Evolutionary conservation across 2,888 invertebrate species (phyloP).

Genomic region (Eilema depressum): DNA sequence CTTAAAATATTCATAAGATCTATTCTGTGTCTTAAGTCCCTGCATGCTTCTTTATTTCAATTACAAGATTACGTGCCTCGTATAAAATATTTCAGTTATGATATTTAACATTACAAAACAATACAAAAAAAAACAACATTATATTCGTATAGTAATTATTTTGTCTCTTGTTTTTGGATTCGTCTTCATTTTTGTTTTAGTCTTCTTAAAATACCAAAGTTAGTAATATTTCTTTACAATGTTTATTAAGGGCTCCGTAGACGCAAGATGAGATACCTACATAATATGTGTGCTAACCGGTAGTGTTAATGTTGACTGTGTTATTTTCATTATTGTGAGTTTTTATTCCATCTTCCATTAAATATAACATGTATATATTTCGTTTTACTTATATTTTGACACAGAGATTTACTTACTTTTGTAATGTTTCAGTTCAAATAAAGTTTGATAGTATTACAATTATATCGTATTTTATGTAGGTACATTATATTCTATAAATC

Average conservation of each 20-base stretch:
- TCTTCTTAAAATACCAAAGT: background rate
- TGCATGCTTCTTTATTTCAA: no score
- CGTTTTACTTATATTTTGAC: background rate
- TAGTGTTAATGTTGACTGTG: conserved; percentile 34
- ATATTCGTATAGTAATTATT: background rate
- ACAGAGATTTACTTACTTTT: background rate
- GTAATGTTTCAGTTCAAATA: background rate
- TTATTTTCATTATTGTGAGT: conserved; percentile 11
- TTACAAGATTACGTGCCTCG: no score
- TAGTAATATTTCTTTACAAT: background rate
- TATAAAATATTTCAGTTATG: no score
- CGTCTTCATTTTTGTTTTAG: background rate
- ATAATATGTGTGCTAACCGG: conserved; percentile 35
- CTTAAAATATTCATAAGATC: no score
- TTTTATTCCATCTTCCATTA: background rate
- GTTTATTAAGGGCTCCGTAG: conserved; percentile 35
- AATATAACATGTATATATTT: background rate
- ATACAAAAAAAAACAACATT: no score
- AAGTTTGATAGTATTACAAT: background rate
- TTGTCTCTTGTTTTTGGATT: background rate
- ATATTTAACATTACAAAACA: no score
- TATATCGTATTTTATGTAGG: background rate
- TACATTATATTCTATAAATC: background rate
- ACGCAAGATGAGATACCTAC: conserved; percentile 22
- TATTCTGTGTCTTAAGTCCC: no score